Conservation (phyloP, 2,113 vertebrate species). For the Apus apus region DNA sequence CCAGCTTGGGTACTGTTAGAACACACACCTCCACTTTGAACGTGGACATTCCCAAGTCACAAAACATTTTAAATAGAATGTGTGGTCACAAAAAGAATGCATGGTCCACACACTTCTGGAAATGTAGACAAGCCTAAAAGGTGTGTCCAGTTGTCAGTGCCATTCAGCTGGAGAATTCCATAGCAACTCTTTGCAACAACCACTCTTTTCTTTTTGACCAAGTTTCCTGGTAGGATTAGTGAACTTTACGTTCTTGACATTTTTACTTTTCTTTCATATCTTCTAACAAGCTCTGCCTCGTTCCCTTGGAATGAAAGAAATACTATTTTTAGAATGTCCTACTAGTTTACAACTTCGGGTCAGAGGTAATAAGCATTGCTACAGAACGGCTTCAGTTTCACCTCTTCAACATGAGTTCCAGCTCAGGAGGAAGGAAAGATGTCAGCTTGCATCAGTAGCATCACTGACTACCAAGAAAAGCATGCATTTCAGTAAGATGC, state of each 20-base stretch:
- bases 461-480: not conserved
- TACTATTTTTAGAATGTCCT: not conserved
- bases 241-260: not conserved
- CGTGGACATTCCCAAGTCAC: not conserved
- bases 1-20: not conserved
- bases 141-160: not conserved
- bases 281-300: not conserved
- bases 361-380: not conserved
- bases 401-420: not conserved
- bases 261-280: constrained; percentile 14
- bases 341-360: not conserved
- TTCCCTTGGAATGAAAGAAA: not conserved
- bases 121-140: not conserved
- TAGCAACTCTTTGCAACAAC: not conserved
- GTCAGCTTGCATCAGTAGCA: not conserved
- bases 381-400: not conserved
- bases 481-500: not conserved
- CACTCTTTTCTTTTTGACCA: not conserved
- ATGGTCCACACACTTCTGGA: not conserved
- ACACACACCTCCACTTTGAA: not conserved
- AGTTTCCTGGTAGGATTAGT: not conserved
- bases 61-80: not conserved
- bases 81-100: not conserved
- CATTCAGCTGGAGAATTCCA: not conserved
- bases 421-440: not conserved